Conservation (phyloP, 2,113 vertebrate species). For the Gasterosteus aculeatus region DNA sequence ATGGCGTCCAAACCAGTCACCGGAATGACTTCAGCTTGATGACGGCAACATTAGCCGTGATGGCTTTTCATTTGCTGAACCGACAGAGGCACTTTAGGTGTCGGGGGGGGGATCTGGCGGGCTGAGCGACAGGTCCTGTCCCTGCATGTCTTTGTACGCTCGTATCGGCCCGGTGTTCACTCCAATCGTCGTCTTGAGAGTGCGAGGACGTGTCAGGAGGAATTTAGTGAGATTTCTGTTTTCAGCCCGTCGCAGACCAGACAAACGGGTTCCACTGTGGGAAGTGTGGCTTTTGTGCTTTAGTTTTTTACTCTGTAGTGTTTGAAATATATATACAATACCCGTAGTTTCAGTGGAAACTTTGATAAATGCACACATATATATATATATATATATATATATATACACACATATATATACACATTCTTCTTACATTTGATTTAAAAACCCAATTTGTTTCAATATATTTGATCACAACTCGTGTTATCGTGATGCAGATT, state of each 20-base stretch:
- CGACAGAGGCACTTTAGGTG: slow-evolving; percentile 66
- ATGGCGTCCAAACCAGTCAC: slow-evolving; percentile 58
- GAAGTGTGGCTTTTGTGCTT: slow-evolving; percentile 13
- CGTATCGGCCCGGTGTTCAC: slow-evolving; percentile 54
- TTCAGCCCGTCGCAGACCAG: slow-evolving; percentile 44
- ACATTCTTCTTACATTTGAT: too few species aligned
- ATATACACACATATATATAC: not conserved
- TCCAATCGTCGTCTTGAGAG: slow-evolving; percentile 61
- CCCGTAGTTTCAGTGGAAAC: not conserved
- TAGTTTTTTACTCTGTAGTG: not conserved
- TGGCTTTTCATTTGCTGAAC: slow-evolving; percentile 73
- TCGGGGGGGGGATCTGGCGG: slow-evolving; percentile 47
- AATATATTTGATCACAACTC: too few species aligned
- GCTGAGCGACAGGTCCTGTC: slow-evolving; percentile 67
- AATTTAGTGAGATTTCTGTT: slow-evolving; percentile 63
- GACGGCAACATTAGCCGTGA: slow-evolving; percentile 62
- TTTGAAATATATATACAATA: not conserved
- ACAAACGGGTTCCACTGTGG: slow-evolving; percentile 12
- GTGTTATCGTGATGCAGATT: not conserved
- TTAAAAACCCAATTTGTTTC: too few species aligned
- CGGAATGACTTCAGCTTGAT: slow-evolving; percentile 55
- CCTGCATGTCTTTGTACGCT: slow-evolving; percentile 34
- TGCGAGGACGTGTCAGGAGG: slow-evolving; percentile 62
- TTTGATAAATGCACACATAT: not conserved
- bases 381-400: not conserved